Conservation (phyloP, 2,113 vertebrate genomes). For the Lepisosteus oculatus region DNA sequence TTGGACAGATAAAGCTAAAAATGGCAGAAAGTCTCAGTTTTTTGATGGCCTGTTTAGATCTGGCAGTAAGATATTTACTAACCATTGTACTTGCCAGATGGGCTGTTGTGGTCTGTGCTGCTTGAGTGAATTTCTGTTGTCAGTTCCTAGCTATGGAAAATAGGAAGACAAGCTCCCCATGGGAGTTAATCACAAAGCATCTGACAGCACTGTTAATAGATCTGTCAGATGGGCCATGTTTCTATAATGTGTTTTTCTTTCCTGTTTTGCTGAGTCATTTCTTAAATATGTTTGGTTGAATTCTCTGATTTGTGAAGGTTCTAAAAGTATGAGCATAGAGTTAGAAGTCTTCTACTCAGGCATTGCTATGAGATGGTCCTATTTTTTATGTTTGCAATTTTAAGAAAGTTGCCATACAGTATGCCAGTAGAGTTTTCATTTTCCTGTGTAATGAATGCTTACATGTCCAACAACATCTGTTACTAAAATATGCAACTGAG, state of each 20-base stretch:
- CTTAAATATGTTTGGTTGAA: neutral
- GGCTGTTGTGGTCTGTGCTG: neutral
- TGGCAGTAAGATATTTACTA: neutral
- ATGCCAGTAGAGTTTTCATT: too few species aligned
- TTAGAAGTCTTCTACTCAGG: too few species aligned
- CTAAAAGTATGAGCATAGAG: too few species aligned
- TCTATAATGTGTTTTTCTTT: neutral
- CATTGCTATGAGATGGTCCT: too few species aligned
- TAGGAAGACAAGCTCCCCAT: neutral
- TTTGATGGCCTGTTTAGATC: slow-evolving; percentile 10
- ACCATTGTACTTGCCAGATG: slow-evolving; percentile 3
- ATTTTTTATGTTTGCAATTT: too few species aligned
- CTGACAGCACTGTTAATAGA: slow-evolving; percentile 10
- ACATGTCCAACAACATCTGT: too few species aligned
- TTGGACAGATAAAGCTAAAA: slow-evolving; percentile 1
- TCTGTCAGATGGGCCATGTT: neutral
- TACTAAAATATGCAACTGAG: too few species aligned
- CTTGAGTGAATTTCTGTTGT: slow-evolving; percentile 15
- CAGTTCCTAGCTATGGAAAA: slow-evolving; percentile 8
- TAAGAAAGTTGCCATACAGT: too few species aligned
- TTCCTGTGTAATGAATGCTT: too few species aligned
- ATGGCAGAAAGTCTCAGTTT: neutral
- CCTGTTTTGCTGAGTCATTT: neutral
- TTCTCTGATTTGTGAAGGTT: neutral
- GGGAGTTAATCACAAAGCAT: slow-evolving; percentile 8